Evolutionary conservation across 1,140 invertebrate species (phyloP).

Genomic region (Agrypnia vestita): DNA sequence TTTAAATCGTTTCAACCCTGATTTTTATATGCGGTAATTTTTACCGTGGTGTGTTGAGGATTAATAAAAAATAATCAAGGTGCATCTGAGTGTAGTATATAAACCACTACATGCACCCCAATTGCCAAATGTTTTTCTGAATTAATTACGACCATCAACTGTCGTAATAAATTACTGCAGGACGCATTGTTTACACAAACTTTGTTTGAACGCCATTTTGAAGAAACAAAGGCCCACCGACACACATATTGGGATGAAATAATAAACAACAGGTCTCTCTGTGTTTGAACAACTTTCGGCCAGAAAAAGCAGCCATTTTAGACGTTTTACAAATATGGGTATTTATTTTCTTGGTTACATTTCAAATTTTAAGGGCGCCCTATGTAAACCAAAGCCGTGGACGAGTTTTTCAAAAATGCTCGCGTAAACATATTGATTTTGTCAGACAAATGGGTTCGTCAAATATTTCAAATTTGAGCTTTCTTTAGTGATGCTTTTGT

Average conservation of each 20-base stretch:
- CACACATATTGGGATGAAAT: background rate
- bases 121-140: too few species aligned
- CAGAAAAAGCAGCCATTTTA: background rate
- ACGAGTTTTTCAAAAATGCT: conserved; percentile 1
- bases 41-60: too few species aligned
- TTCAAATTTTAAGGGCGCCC: background rate
- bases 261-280: background rate
- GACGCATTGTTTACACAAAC: too few species aligned
- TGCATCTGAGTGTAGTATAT: too few species aligned
- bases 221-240: background rate
- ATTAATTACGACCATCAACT: too few species aligned
- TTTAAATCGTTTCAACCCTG: too few species aligned
- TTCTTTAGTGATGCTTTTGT: background rate
- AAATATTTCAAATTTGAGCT: conserved; percentile 4
- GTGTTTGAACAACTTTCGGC: conserved; percentile 17
- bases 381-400: conserved; percentile 4
- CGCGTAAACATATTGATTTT: conserved; percentile 24
- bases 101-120: too few species aligned
- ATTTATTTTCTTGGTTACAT: conserved; percentile 9
- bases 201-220: background rate
- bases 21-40: too few species aligned
- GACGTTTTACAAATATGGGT: conserved; percentile 18
- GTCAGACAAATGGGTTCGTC: background rate
- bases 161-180: too few species aligned
- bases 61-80: too few species aligned